A percentile compares a stretch with the other conserved stretches of the same genome.
Conservation (phyloP, 2,113 vertebrate species). For the Scomber scombrus region DNA sequence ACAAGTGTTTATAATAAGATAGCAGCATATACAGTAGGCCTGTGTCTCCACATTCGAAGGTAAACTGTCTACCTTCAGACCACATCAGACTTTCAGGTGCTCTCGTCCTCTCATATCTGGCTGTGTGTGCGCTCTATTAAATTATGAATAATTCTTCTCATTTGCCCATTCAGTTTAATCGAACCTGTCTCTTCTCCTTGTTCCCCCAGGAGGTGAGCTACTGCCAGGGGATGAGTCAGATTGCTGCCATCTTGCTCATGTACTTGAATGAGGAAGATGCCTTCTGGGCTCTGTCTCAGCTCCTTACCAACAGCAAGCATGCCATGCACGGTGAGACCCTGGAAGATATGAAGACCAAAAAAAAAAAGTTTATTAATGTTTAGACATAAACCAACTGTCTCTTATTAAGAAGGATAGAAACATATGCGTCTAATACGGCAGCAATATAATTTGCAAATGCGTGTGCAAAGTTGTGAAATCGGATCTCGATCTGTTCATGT, state of each 20-base stretch:
- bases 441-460: too few species aligned
- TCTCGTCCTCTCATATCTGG: background rate
- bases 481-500: too few species aligned
- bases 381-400: background rate
- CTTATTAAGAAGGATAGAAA: background rate
- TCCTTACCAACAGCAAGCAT: slow-evolving; percentile 89
- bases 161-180: slow-evolving; percentile 46
- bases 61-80: slow-evolving; percentile 36
- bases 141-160: slow-evolving; percentile 56
- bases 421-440: background rate
- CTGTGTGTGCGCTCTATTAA: slow-evolving; percentile 18
- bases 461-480: too few species aligned
- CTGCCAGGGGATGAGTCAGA: slow-evolving; percentile 95
- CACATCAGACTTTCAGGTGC: slow-evolving; percentile 65
- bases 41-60: background rate
- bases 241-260: slow-evolving; percentile 91
- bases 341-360: background rate
- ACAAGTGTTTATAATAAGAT: slow-evolving; percentile 37
- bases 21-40: slow-evolving; percentile 3
- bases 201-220: slow-evolving; percentile 93
- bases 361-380: background rate
- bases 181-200: slow-evolving; percentile 23
- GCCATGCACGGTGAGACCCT: slow-evolving; percentile 89
- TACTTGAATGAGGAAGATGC: slow-evolving; percentile 93
- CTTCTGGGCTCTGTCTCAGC: slow-evolving; percentile 92